Base-by-base conservation (phyloP, 1,140 invertebrate species). In the Ruditapes philippinarum region DNA sequence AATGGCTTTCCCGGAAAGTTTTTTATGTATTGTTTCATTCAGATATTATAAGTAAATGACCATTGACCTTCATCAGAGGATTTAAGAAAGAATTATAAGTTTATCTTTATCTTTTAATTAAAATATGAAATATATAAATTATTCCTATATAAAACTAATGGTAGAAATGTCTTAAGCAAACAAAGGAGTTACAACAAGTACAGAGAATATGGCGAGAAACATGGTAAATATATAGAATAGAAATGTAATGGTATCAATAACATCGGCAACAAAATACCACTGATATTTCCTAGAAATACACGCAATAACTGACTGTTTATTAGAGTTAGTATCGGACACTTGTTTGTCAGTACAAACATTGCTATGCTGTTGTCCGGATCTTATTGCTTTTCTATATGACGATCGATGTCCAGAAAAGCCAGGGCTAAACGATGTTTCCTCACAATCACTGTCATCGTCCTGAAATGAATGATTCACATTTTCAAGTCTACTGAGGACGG, bases 221-320 rank as follows among this genome's bases (percentile, higher is more conserved):
- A 93, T 93, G 4, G 85, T 86, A 31, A 93, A 80, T 5, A 93
- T 49, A 83, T 94, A 94, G n/a, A 94, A 88, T 11, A 94, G 80
- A 83, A 94, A 94, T 11, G 91, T 73, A 57, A 91, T 91, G 36
- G 92, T 92, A 62, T 94, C 93, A 25, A 93, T 88, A 22, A 93
- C 92, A 82, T 94, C 93, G 0, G 94, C 94, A 14, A 94, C 93
- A 80, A 92, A 94, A 65, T 91, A 94, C 94, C 94, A 94, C 65
- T 93, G 91, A 22, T 91, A 73, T 73, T 93, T 93, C 51, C 62
- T 82, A 22, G 79, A 74, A 51, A 73, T 54, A 25, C 4, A 70
- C 45, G 36, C n/a, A 17, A 79, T 54, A 25, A 74, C 22, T 45
- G 68, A 80, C 49, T 68, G 51, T 14, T 90, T 57, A 0, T 68